Evolutionary conservation across 2,888 invertebrate genomes (phyloP), one percentile per base, ranked within the genome.

Genomic region (Caenorhabditis imperialis): DNA sequence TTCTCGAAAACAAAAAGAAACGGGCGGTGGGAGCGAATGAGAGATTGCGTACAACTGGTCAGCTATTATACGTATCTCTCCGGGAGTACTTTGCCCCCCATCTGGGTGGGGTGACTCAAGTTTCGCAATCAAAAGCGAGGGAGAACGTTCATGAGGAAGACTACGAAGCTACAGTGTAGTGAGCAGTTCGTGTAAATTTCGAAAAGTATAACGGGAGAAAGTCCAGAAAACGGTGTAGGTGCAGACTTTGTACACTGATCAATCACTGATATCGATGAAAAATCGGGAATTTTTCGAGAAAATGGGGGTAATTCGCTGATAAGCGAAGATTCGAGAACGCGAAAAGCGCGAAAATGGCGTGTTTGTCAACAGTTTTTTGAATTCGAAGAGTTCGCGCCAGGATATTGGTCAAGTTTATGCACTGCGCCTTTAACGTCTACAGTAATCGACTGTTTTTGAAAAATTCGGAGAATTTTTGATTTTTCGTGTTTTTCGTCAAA

Each of bases 61-160:
- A 57, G 67, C 67, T 57, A 67, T 22, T 67, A 57, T 67, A 51
- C 51, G 67, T 67, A 67, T 48, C 44, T 55, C 57, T 16, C 22
- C 55, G 8, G 27, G 40, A 54, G 67, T 57, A 67, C 67, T 67
- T 67, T 58, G 67, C 50, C 65, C 65, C 63, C 47, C 14, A 44
- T 57, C 67, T 44, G 54, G 67, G 60, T 67, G 67, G 67, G 48
- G 61, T 54, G 60, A 60, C 60, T 73, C 51, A 58, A n/a, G 65
- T 58, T 61, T 55, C 55, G 67, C 60, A 55, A 55, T 33, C 33
- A 57, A 50, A 69, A 69, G 35, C 22, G 23, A 33, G 51, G 38
- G 47, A 51, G 22, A 40, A 18, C 25, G 47, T 30, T 30, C 30
- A 30, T 30, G 30, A n/a, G n/a, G n/a, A n/a, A n/a, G n/a, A 30